Percentiles rank a stretch among this genome's conserved stretches.
Evolutionary conservation across 37 sponge, comb jelly and placozoan species (phyloP).

Genomic region (Agelas oroides): DNA sequence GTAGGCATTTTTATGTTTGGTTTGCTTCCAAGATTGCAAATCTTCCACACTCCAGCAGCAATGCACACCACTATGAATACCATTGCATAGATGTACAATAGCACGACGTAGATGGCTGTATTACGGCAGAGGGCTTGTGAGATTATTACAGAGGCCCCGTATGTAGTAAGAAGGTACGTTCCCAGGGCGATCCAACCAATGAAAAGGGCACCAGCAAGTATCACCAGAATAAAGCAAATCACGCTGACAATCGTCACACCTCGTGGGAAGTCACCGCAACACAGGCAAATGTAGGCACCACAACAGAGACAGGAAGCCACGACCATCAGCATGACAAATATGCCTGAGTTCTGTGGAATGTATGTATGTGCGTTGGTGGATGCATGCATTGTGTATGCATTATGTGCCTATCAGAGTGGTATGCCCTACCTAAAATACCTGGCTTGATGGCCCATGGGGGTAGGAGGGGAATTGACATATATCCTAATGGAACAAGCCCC

Average conservation of each 20-base stretch:
- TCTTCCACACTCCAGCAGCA: conserved; percentile 8
- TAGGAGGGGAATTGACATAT: too few relatives aligned
- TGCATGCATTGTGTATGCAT: too few relatives aligned
- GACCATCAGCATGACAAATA: conserved; percentile 26
- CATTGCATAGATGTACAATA: conserved; percentile 28
- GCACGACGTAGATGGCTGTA: conserved; percentile 1
- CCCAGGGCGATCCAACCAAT: conserved; percentile 44
- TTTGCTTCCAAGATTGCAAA: too few relatives aligned
- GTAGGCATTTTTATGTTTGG: too few relatives aligned
- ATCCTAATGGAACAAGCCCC: too few relatives aligned
- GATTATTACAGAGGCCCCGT: neutral
- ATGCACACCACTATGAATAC: conserved; percentile 7
- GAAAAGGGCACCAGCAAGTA: neutral
- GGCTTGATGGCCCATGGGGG: too few relatives aligned
- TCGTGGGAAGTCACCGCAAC: conserved; percentile 2
- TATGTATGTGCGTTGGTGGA: too few relatives aligned
- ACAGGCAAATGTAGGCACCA: conserved; percentile 20
- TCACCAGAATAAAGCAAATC: neutral
- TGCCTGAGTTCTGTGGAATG: conserved; percentile 29
- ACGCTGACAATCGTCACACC: neutral
- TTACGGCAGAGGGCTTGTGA: conserved; percentile 11
- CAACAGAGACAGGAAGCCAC: conserved; percentile 23
- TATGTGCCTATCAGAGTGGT: too few relatives aligned
- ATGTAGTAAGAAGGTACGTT: neutral
- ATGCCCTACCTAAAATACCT: too few relatives aligned